Percentiles rank a stretch among this genome's conserved stretches.
phyloP scores from a whole-genome alignment of 2,888 invertebrate genomes.

The Rhingia rostrata region DNA sequence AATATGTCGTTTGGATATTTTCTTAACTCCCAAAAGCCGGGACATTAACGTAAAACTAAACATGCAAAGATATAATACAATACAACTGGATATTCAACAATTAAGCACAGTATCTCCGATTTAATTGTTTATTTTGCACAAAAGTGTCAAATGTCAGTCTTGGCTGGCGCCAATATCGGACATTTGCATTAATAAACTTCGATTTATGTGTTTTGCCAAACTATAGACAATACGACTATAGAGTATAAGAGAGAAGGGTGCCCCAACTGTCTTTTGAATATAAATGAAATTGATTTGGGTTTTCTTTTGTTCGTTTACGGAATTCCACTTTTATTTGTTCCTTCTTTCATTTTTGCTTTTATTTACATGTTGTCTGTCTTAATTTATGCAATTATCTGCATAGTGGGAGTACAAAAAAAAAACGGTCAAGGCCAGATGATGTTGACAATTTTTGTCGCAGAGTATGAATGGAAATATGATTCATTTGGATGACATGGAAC shows the following conservation, averaged over 20 bases:
- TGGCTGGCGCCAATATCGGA: conserved; percentile 43
- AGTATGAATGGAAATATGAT: neutral
- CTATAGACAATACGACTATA: conserved; percentile 6
- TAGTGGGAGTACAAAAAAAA: conserved; percentile 4
- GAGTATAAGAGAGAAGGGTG: neutral
- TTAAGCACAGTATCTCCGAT: conserved; percentile 3
- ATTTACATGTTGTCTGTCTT: conserved; percentile 2
- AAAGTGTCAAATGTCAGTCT: conserved; percentile 45
- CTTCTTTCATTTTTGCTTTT: conserved; percentile 3
- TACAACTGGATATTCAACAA: conserved; percentile 16
- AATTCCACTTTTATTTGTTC: conserved; percentile 5
- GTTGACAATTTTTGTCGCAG: neutral
- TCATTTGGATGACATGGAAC: neutral
- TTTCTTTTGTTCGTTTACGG: conserved; percentile 14
- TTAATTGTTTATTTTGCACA: conserved; percentile 17
- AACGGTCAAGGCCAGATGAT: conserved; percentile 38
- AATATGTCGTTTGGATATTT: neutral
- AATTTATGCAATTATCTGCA: conserved; percentile 38
- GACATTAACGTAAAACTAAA: conserved; percentile 18
- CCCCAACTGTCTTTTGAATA: conserved; percentile 31
- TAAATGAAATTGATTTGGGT: conserved; percentile 26
- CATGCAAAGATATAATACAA: neutral
- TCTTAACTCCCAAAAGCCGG: conserved; percentile 2
- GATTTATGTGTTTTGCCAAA: conserved; percentile 36
- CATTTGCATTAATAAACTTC: conserved; percentile 34